phyloP scores from a whole-genome alignment of 2,113 vertebrate genomes.

The Peromyscus polionotus region DNA sequence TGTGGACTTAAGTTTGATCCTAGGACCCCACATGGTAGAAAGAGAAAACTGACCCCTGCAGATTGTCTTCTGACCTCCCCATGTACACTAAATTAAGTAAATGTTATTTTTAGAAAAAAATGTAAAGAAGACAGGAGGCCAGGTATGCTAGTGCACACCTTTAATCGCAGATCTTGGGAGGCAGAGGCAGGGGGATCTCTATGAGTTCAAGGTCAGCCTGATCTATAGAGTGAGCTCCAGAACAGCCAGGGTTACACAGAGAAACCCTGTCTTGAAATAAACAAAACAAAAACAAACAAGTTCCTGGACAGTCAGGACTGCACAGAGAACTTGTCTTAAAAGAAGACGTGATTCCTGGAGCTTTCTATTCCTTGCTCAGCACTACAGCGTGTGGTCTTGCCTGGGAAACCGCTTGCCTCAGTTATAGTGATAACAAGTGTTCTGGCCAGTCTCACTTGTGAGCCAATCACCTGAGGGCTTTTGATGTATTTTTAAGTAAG shows the following conservation, averaged over 20 bases:
- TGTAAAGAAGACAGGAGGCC: not conserved
- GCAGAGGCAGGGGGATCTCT: too few species aligned
- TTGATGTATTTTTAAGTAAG: not conserved
- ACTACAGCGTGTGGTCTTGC: not conserved
- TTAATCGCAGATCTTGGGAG: not conserved
- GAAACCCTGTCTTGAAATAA: not conserved
- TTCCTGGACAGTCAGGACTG: not conserved
- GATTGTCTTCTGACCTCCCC: not conserved
- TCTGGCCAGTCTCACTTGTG: constrained; percentile 53
- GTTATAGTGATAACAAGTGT: constrained; percentile 28
- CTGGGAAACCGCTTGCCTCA: constrained; percentile 4
- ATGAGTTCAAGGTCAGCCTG: not conserved
- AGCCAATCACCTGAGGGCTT: constrained; percentile 10
- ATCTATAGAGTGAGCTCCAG: not conserved
- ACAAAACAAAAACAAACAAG: too few species aligned
- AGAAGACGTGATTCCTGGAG: not conserved
- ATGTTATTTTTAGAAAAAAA: not conserved
- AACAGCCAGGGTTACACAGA: not conserved
- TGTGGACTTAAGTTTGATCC: not conserved
- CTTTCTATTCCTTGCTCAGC: not conserved
- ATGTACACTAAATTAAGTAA: not conserved
- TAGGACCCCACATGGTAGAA: not conserved
- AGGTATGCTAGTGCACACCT: not conserved
- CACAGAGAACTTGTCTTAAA: not conserved
- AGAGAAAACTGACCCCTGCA: not conserved